These are phyloP conservation scores for Scaeva pyrastri DNA, from an alignment of 2,888 invertebrate species.

Conservation along the genomic window DNA sequence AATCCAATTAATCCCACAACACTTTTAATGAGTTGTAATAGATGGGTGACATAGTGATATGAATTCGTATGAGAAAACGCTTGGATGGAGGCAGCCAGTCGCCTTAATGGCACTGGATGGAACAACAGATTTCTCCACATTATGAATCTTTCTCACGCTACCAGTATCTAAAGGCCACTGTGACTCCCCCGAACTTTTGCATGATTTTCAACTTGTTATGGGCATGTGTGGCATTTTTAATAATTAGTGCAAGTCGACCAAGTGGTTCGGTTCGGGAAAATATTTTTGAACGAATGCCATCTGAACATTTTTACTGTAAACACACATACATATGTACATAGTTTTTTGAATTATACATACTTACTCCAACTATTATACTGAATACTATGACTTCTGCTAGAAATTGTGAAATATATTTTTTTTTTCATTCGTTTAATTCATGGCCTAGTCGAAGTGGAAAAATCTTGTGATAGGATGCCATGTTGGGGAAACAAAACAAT, in stretches of 20 bases:
- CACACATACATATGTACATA: neutral
- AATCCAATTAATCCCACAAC: slow-evolving; percentile 84
- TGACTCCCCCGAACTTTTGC: slow-evolving; percentile 84
- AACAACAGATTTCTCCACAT: slow-evolving; percentile 77
- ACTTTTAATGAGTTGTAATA: slow-evolving; percentile 83
- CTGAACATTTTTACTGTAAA: slow-evolving; percentile 46
- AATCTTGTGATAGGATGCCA: slow-evolving; percentile 50
- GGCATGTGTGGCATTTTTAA: slow-evolving; percentile 72
- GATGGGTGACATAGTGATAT: slow-evolving; percentile 82
- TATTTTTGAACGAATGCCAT: slow-evolving; percentile 36
- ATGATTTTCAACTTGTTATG: slow-evolving; percentile 80
- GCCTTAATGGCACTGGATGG: slow-evolving; percentile 72
- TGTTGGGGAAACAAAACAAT: slow-evolving; percentile 61
- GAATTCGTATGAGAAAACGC: slow-evolving; percentile 62
- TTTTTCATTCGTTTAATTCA: slow-evolving; percentile 24
- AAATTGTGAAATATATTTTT: slow-evolving; percentile 44
- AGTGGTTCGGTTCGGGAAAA: slow-evolving; percentile 50
- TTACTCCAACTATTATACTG: neutral
- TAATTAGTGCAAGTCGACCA: slow-evolving; percentile 69
- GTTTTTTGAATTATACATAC: neutral
- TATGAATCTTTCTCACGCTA: slow-evolving; percentile 83
- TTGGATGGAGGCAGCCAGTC: slow-evolving; percentile 58
- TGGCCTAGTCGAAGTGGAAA: slow-evolving; percentile 32
- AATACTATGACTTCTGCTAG: neutral
- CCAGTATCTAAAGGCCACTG: slow-evolving; percentile 80